phyloP scores from a whole-genome alignment of 2,113 vertebrate genomes.

The Barnardius zonarius region DNA sequence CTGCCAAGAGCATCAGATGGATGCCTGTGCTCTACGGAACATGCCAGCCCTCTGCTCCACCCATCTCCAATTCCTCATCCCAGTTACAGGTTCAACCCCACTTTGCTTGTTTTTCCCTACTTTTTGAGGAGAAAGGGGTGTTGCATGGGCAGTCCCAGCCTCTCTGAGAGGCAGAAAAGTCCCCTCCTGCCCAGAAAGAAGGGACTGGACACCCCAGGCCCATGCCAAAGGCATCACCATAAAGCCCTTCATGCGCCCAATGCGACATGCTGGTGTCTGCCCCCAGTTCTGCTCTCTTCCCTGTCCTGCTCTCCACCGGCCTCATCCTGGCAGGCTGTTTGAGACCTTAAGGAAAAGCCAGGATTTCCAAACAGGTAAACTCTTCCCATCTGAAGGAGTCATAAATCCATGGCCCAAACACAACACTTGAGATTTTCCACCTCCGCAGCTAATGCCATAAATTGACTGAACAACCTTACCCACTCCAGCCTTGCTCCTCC shows the following conservation, averaged over 20 bases:
- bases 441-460: not conserved
- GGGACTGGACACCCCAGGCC: not conserved
- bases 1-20: not conserved
- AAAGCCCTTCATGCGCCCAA: not conserved
- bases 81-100: not conserved
- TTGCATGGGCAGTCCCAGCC: not conserved
- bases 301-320: not conserved
- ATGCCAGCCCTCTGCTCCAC: not conserved
- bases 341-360: not conserved
- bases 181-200: not conserved
- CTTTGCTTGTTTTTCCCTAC: not conserved
- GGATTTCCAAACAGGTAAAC: slow-evolving; percentile 8
- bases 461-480: not conserved
- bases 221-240: fast-evolving
- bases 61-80: not conserved
- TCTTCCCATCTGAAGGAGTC: not conserved
- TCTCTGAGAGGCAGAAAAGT: not conserved
- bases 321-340: not conserved
- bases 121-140: not conserved
- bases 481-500: not conserved
- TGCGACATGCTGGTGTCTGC: not conserved
- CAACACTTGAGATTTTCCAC: not conserved
- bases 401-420: not conserved
- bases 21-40: not conserved
- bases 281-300: not conserved